Conservation (phyloP, 2,113 vertebrate species). For the Mus pahari region DNA sequence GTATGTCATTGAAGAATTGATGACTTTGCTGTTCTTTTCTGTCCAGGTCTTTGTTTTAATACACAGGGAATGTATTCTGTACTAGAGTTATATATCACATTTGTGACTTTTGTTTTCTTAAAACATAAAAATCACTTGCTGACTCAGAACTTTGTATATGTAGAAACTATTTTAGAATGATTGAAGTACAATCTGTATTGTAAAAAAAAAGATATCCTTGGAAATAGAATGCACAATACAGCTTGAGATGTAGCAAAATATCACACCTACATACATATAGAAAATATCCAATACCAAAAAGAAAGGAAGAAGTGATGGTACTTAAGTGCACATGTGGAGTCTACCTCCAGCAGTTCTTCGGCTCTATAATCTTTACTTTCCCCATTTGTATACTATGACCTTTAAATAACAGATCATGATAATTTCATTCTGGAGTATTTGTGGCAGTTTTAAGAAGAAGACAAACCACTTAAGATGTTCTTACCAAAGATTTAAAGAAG, state of each 20-base stretch:
- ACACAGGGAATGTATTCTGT: background rate
- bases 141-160: background rate
- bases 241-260: background rate
- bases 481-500: background rate
- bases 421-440: slow-evolving; percentile 15
- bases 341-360: background rate
- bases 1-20: background rate
- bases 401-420: background rate
- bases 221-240: background rate
- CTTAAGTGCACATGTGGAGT: background rate
- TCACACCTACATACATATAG: background rate
- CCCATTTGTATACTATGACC: background rate
- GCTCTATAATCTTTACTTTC: background rate
- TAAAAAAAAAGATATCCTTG: slow-evolving; percentile 14
- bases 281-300: background rate
- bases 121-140: slow-evolving; percentile 4
- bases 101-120: slow-evolving; percentile 5
- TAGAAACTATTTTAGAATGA: background rate
- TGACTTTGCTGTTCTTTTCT: slow-evolving; percentile 1
- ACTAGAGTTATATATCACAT: background rate
- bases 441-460: slow-evolving; percentile 2
- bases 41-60: background rate
- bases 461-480: background rate
- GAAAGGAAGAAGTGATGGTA: background rate
- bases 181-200: background rate